Evolutionary conservation across 2,113 vertebrate species (phyloP), one percentile per base, ranked within the genome.

Genomic region (Ameiurus melas): DNA sequence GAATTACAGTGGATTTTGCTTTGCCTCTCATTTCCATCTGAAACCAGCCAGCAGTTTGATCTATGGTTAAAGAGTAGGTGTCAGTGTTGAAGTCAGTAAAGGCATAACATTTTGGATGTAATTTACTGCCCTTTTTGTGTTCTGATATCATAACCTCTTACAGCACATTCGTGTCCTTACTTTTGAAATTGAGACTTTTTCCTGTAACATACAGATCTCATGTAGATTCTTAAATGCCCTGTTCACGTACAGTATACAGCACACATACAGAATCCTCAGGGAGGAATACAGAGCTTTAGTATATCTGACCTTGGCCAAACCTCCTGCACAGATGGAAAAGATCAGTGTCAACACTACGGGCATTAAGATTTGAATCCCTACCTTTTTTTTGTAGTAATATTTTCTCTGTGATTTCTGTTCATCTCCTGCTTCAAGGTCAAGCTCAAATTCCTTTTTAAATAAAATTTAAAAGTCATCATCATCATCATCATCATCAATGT

Each of bases 1-100:
- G 62, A 90, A 92, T 92, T 89, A 86, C 87, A 68, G 86, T 95
- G 94, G 94, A 94, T 91, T 91, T 93, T 90, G 88, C 88, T 89
- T 91, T 86, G 90, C 90, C 70, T 93, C 94, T 94, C 43, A 93
- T 94, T 93, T 94, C 92, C 92, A 90, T 89, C 86, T 91, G 90
- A 85, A 92, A 94, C 92, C 90, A 92, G 89, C 88, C 93, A 94
- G 91, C 92, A 92, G 93, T 94, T 94, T 95, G 94, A 96, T 93
- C 93, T 86, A 89, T 90, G 86, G 92, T 94, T 94, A 93, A 93
- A 93, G 84, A 94, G 94, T 71, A 89, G 92, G 92, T 93, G 91
- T 93, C 89, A 86, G 92, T 92, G 91, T 80, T 3, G 89, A 90
- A 93, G 94, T 94, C 92, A 93, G 92, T 91, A 88, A 92, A 93